Percentiles rank a stretch among this genome's conserved stretches.
Evolutionary conservation across 2,113 vertebrate genomes (phyloP).

Genomic region (Muscicapa adusta): DNA sequence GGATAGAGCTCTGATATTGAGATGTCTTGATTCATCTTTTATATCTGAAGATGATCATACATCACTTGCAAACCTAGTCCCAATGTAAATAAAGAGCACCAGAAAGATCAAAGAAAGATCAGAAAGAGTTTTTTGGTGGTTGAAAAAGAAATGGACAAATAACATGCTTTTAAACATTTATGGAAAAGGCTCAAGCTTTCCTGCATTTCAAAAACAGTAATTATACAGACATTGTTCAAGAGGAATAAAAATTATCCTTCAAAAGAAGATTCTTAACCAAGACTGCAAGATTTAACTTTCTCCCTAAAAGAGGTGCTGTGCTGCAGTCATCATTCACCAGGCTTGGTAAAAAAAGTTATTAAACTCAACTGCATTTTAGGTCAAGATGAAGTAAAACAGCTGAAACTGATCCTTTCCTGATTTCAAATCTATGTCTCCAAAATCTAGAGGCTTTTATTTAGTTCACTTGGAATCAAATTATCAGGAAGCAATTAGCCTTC

Average conservation of each 20-base stretch:
- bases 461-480: constrained; percentile 8
- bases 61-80: not conserved
- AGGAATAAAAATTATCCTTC: not conserved
- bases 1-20: not conserved
- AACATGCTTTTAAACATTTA: not conserved
- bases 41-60: not conserved
- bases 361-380: not conserved
- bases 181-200: not conserved
- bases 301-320: not conserved
- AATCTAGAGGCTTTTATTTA: not conserved
- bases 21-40: not conserved
- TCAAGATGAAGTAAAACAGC: not conserved
- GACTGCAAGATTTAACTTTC: not conserved
- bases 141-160: not conserved
- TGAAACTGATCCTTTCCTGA: not conserved
- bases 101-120: not conserved
- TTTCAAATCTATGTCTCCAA: not conserved
- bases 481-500: constrained; percentile 8
- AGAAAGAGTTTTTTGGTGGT: not conserved
- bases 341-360: not conserved
- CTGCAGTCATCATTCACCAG: not conserved
- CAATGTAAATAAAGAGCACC: not conserved
- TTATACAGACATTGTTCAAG: not conserved
- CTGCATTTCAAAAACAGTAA: not conserved
- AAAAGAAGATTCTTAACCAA: not conserved